Evolutionary conservation across 1,140 invertebrate species (phyloP).

Genomic region (Drosophila pachea): DNA sequence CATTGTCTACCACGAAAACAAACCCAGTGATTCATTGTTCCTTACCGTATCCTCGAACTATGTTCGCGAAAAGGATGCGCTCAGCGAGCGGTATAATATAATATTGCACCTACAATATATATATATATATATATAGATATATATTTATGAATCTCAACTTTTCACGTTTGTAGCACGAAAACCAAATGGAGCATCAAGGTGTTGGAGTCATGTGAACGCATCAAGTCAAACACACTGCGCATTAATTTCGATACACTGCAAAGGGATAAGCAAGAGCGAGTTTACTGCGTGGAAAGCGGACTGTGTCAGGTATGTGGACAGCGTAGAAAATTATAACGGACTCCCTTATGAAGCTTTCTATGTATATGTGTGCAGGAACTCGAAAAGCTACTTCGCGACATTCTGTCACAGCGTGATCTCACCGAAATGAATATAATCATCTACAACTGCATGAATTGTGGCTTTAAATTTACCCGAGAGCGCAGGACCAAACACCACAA

Average conservation of each 20-base stretch:
- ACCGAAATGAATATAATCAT: conserved; percentile 80
- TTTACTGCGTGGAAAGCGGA: conserved; percentile 81
- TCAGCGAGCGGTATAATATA: conserved; percentile 63
- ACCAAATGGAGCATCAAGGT: conserved; percentile 82
- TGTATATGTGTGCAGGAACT: conserved; percentile 79
- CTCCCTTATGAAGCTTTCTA: no score
- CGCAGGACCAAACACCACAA: conserved; percentile 55
- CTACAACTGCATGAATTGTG: conserved; percentile 84
- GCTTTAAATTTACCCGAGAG: conserved; percentile 81
- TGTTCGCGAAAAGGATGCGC: conserved; percentile 74
- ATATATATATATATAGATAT: background rate
- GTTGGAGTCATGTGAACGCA: conserved; percentile 80
- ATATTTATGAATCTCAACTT: background rate
- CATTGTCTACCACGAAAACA: conserved; percentile 61
- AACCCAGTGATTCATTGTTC: conserved; percentile 65
- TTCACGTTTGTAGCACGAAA: conserved; percentile 78
- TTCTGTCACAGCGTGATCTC: conserved; percentile 80
- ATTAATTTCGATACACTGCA: conserved; percentile 83
- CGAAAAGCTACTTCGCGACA: conserved; percentile 79
- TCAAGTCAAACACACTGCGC: conserved; percentile 80
- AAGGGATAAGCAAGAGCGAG: conserved; percentile 80
- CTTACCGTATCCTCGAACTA: conserved; percentile 72
- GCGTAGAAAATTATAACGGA: background rate
- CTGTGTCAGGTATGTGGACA: conserved; percentile 80
- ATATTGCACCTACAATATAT: background rate